Conservation (phyloP, 2,113 vertebrate species). For the Willisornis vidua region DNA sequence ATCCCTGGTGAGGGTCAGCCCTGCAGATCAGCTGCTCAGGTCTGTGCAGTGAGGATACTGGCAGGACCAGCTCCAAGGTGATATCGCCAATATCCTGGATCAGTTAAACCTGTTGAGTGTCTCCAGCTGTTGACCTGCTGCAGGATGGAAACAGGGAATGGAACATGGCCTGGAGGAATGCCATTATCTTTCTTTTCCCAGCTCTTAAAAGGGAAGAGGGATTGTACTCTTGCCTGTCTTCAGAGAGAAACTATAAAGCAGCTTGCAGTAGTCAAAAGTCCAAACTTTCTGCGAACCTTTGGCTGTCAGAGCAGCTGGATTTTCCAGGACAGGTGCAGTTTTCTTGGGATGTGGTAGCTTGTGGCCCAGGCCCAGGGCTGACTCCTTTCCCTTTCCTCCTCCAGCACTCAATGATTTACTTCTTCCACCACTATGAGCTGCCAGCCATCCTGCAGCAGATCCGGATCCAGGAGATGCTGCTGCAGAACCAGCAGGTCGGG, state of each 20-base stretch:
- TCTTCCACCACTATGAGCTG: constrained; percentile 98
- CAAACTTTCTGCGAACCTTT: background rate
- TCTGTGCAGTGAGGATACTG: background rate
- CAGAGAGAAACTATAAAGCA: background rate
- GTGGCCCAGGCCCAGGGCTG: fast-evolving
- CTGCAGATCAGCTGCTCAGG: background rate
- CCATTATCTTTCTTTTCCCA: background rate
- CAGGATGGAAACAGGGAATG: background rate
- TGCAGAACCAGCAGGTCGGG: constrained; percentile 91
- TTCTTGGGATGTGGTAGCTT: background rate
- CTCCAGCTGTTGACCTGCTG: background rate
- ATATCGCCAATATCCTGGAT: background rate
- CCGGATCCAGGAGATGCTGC: constrained; percentile 94
- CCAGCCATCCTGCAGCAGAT: constrained; percentile 97
- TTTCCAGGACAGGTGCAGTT: background rate
- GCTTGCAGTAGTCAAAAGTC: background rate
- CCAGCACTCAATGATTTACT: constrained; percentile 99
- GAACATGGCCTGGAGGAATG: background rate
- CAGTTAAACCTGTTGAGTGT: background rate
- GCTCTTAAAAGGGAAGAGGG: background rate
- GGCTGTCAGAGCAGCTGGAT: background rate
- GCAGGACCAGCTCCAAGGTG: background rate
- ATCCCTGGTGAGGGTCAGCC: background rate
- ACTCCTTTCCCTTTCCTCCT: background rate
- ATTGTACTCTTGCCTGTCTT: background rate